Percentiles rank a stretch among this genome's conserved stretches.
These are phyloP conservation scores for Bursaphelenchus okinawaensis DNA, from an alignment of 2,888 invertebrate genomes.

Conservation along the genomic window DNA sequence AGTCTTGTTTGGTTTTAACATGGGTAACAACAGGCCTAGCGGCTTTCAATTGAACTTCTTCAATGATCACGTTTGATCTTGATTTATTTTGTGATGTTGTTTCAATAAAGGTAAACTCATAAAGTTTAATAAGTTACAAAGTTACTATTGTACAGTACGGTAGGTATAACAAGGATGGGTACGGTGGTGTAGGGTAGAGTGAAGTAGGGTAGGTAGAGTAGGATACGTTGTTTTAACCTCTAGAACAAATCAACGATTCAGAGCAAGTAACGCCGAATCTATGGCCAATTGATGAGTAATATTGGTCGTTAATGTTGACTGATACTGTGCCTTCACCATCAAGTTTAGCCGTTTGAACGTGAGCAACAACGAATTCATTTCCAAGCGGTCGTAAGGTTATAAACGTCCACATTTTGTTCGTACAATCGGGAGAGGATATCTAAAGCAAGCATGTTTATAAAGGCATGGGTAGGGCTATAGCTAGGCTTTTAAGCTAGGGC, in stretches of 20 bases:
- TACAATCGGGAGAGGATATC: not conserved
- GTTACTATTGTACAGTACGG: too few relatives aligned
- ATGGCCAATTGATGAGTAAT: not conserved
- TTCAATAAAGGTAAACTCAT: too few relatives aligned
- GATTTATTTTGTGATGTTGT: not conserved
- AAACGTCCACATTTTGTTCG: not conserved
- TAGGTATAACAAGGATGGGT: too few relatives aligned
- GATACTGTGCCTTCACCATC: not conserved
- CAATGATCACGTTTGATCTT: not conserved
- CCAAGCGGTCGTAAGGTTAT: not conserved
- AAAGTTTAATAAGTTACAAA: too few relatives aligned
- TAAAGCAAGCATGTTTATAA: too few relatives aligned
- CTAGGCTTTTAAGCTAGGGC: too few relatives aligned
- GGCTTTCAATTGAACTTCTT: not conserved
- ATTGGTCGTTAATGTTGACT: not conserved
- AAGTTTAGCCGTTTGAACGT: not conserved
- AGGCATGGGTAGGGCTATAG: too few relatives aligned
- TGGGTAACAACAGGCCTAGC: not conserved
- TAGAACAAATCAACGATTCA: not conserved
- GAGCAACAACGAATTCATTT: not conserved
- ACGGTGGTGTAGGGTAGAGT: too few relatives aligned
- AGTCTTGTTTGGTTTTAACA: not conserved
- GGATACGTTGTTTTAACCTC: too few relatives aligned
- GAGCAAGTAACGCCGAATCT: not conserved
- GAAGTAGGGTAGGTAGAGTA: too few relatives aligned